A percentile compares a stretch with the other conserved stretches of the same genome.
Evolutionary conservation across 2,113 vertebrate species (phyloP).

Genomic region (Zootoca vivipara): DNA sequence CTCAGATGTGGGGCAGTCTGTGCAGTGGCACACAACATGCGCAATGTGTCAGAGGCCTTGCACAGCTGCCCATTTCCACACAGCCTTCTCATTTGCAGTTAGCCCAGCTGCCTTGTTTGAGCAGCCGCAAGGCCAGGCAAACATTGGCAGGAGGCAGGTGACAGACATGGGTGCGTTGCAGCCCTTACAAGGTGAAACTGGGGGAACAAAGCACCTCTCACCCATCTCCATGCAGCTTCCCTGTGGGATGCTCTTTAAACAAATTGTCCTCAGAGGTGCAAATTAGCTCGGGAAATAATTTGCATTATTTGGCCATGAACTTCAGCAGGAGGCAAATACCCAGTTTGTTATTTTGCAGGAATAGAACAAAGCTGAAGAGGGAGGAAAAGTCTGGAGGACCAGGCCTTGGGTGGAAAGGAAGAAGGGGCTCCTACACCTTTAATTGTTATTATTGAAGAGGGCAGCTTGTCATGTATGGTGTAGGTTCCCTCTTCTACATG

Average conservation of each 20-base stretch:
- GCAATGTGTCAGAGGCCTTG: too few relatives aligned
- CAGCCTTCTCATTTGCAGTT: too few relatives aligned
- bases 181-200: too few relatives aligned
- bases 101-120: background rate
- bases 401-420: background rate
- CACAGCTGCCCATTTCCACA: too few relatives aligned
- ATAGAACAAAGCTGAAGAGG: background rate
- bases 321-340: background rate
- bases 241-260: background rate
- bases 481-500: background rate
- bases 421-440: background rate
- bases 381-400: background rate
- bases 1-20: too few relatives aligned
- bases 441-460: background rate
- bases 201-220: background rate
- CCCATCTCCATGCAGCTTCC: background rate
- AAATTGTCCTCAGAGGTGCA: background rate
- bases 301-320: background rate
- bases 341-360: background rate
- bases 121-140: background rate
- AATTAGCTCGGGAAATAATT: background rate
- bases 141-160: background rate
- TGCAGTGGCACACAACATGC: too few relatives aligned
- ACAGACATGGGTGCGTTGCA: background rate
- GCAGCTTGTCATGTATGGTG: background rate